Base-by-base conservation (phyloP, 2,797 vertebrate species). In the Catharus ustulatus region DNA sequence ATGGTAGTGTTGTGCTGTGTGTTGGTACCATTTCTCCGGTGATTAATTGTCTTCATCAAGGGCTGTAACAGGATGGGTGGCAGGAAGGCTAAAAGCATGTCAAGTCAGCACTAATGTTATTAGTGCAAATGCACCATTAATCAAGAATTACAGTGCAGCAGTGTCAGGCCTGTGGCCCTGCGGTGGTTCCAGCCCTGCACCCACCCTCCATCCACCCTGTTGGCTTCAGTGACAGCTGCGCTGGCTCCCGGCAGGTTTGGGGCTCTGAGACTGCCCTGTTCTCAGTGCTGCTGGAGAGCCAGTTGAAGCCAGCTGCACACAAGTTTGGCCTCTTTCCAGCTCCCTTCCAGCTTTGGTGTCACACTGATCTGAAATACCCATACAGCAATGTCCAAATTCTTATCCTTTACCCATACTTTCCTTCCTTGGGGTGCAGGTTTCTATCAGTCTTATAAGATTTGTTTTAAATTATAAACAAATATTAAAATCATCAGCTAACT, bases 1-100 rank as follows among this genome's bases (percentile, higher is more conserved):
- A 0, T 9, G 24, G 36, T 40, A 6, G 36, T 9, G 51, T 11
- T 43, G 7, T 0, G 0, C 51, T 13, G 24, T 7, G 32, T 11
- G 40, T 40, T 30, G 23, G 20, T 30, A 5, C 5, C 17, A 23
- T 55, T 82, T n/a, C 26, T 64, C 46, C 42, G 27, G 32, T 26
- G 51, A 72, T 69, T 48, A 68, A 43, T 64, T 11, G 5, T 15
- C 61, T 26, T 73, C 6, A 0, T 73, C 67, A 52, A 40, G 49
- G 43, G 74, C 74, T 49, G 19, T 9, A 63, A 73, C 45, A 84
- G 59, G 46, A 52, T 52, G 58, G 21, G 59, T 72, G 46, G 40
- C 61, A 78, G 52, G 46, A 42, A 36, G 34, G 34, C 48, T 59
- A 52, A 72, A 72, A 52, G 46, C 59, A 20, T n/a, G 59, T 78